Base-by-base conservation (phyloP, 2,797 vertebrate genomes). In the Glyptemys insculpta region DNA sequence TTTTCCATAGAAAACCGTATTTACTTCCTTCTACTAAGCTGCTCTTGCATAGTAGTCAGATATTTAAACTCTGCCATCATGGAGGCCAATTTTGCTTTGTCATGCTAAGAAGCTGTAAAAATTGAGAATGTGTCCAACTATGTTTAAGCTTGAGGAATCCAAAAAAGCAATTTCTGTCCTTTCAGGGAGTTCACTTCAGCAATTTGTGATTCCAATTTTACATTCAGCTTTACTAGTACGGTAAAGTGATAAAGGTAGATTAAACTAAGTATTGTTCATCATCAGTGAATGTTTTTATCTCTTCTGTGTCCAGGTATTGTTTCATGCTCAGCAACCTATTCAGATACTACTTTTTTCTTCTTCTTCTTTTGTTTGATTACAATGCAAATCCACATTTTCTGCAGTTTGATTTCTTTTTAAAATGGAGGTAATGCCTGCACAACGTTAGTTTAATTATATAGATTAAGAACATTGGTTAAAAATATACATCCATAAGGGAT, bases 231-330 rank as follows among this genome's bases (percentile, higher is more conserved):
- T 93, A 12, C 12, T 23, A 23, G 2, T 50, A 14, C 44, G 34
- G 25, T 49, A 72, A 93, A 92, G 8, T 5, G 74, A 44, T 54
- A 83, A 91, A 94, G 88, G 19, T 74, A n/a, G 85, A 49, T 4
- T 57, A 34, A 1, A 1, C 21, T 91, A 90, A 44, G 41, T 27
- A 62, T 79, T 83, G 44, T 49, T 56, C 25, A 93, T 62, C 19
- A 92, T 50, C 14, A 87, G 57, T 44, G 59, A n/a, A 74, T 84
- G 9, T 74, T 94, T 72, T 91, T 68, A 41, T 85, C 8, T 76
- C 12, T 47, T 91, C 49, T 80, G 53, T 89, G 37, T 52, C 68
- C n/a, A 68, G 31, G 4, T 92, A 56, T 59, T 85, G 62, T 76
- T 86, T 94, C 94, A 49, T 86, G 68, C 12, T 27, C 21, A 2